Evolutionary conservation across 2,888 invertebrate genomes (phyloP).

Genomic region (Drosophila silvestris): DNA sequence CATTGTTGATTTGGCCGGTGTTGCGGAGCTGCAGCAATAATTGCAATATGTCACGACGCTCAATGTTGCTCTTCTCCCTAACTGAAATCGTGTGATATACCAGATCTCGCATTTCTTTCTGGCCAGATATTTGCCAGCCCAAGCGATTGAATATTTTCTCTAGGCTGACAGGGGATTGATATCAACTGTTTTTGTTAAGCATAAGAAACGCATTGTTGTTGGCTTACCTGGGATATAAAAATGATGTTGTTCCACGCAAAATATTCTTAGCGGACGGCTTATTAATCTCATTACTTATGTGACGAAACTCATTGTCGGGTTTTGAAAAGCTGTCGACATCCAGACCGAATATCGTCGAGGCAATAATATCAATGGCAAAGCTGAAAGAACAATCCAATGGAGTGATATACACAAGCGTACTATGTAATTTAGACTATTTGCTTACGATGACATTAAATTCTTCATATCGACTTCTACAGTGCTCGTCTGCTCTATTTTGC

Average conservation of each 20-base stretch:
- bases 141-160: slow-evolving; percentile 75
- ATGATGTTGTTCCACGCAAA: slow-evolving; percentile 66
- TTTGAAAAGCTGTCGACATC: slow-evolving; percentile 84
- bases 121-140: slow-evolving; percentile 69
- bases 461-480: slow-evolving; percentile 85
- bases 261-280: slow-evolving; percentile 53
- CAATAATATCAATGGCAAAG: slow-evolving; percentile 86
- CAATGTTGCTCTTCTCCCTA: slow-evolving; percentile 83
- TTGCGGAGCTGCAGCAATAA: slow-evolving; percentile 85
- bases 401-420: neutral
- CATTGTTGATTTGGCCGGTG: slow-evolving; percentile 72
- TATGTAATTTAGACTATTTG: accelerated
- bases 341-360: slow-evolving; percentile 85
- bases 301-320: slow-evolving; percentile 82
- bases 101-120: slow-evolving; percentile 83
- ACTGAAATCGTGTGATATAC: slow-evolving; percentile 84
- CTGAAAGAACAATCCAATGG: slow-evolving; percentile 58
- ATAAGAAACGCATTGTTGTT: accelerated
- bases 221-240: slow-evolving; percentile 69
- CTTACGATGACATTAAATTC: slow-evolving; percentile 77
- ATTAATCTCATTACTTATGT: slow-evolving; percentile 59
- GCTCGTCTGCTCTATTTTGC: slow-evolving; percentile 78
- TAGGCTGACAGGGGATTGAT: slow-evolving; percentile 57
- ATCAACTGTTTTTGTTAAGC: neutral
- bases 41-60: slow-evolving; percentile 85